Conservation (phyloP, 2,797 vertebrate genomes). For the Anabas testudineus region DNA sequence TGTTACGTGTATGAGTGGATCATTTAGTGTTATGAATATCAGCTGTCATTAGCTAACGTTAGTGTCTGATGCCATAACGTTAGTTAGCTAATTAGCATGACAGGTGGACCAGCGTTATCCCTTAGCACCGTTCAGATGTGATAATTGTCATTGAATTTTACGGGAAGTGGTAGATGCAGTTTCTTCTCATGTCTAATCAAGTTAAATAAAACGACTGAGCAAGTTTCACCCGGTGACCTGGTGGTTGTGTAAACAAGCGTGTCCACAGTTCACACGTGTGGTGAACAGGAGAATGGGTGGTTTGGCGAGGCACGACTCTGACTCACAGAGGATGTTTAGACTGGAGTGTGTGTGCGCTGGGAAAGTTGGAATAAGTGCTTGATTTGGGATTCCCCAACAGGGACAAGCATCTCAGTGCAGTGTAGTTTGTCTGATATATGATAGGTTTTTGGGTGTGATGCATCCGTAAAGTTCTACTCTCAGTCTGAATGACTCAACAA, state of each 20-base stretch:
- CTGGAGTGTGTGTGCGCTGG: slow-evolving; percentile 53
- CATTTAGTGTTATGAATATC: slow-evolving; percentile 1
- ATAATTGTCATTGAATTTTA: neutral
- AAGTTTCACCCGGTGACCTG: slow-evolving; percentile 10
- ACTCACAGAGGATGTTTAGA: slow-evolving; percentile 79
- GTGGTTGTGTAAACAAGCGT: slow-evolving; percentile 22
- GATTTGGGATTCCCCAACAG: slow-evolving; percentile 62
- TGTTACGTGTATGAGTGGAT: neutral
- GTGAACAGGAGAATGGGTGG: slow-evolving; percentile 35
- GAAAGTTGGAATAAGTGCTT: slow-evolving; percentile 55
- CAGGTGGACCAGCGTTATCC: neutral
- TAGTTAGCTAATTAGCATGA: neutral
- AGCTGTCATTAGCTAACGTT: neutral
- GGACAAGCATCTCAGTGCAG: slow-evolving; percentile 38
- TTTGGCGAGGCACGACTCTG: slow-evolving; percentile 47
- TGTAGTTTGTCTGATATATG: slow-evolving; percentile 7
- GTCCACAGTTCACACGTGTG: slow-evolving; percentile 58
- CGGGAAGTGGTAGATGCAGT: neutral
- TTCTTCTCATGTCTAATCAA: neutral
- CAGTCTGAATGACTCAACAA: neutral
- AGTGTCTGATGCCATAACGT: slow-evolving; percentile 36
- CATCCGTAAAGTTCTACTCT: neutral
- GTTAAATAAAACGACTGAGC: neutral
- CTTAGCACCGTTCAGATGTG: neutral
- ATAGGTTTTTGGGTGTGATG: neutral